Conservation (phyloP, 2,888 invertebrate genomes). For the Acrocera orbiculus region DNA sequence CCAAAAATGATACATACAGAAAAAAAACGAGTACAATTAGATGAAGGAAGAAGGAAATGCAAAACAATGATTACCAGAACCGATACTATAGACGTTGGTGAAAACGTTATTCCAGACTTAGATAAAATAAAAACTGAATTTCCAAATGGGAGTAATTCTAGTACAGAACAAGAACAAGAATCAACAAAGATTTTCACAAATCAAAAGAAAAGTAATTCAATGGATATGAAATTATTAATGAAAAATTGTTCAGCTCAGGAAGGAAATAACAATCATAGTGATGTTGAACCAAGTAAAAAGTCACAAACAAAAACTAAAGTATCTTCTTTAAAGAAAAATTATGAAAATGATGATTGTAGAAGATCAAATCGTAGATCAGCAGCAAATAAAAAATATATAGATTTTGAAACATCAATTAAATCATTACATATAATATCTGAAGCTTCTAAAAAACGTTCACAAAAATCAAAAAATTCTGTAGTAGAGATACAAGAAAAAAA, state of each 20-base stretch:
- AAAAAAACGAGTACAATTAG: slow-evolving; percentile 37
- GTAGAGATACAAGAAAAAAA: slow-evolving; percentile 4
- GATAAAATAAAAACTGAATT: slow-evolving; percentile 25
- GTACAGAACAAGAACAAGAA: slow-evolving; percentile 19
- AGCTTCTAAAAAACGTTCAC: neutral
- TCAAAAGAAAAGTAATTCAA: slow-evolving; percentile 22
- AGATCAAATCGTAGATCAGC: slow-evolving; percentile 16
- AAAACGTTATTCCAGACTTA: slow-evolving; percentile 23
- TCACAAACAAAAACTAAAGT: too few relatives aligned
- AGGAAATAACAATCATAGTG: slow-evolving; percentile 25
- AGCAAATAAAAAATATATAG: slow-evolving; percentile 21
- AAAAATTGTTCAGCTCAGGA: slow-evolving; percentile 23
- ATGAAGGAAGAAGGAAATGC: slow-evolving; percentile 38
- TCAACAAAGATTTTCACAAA: too few relatives aligned
- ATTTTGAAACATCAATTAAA: slow-evolving; percentile 16
- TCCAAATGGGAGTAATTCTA: too few relatives aligned
- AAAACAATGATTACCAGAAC: slow-evolving; percentile 35
- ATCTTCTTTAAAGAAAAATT: too few relatives aligned
- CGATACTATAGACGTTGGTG: slow-evolving; percentile 17
- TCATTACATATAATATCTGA: too few relatives aligned
- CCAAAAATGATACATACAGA: slow-evolving; percentile 67
- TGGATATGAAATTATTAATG: slow-evolving; percentile 24
- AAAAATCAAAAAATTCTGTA: slow-evolving; percentile 2
- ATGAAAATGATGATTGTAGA: slow-evolving; percentile 12
- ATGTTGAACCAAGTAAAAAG: too few relatives aligned